Conservation (phyloP, 2,113 vertebrate species). For the Arvicanthis niloticus region DNA sequence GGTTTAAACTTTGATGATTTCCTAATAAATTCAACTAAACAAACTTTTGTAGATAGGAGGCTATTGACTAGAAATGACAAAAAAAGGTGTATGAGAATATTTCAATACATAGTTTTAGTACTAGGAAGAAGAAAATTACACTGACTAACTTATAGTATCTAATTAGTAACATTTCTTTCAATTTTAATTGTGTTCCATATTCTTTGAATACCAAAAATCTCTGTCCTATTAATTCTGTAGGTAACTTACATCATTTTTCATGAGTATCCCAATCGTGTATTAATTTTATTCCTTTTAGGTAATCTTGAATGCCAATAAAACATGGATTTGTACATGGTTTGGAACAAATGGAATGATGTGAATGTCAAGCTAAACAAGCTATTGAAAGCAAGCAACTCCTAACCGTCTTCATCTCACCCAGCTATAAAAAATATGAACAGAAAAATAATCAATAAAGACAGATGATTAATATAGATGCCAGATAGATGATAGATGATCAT, state of each 20-base stretch:
- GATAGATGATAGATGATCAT: background rate
- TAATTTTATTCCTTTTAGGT: background rate
- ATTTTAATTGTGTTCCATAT: background rate
- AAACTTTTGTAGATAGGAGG: background rate
- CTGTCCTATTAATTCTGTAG: background rate
- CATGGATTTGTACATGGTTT: background rate
- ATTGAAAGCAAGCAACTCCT: background rate
- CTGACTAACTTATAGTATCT: background rate
- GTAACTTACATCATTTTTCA: background rate
- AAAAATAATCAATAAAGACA: background rate
- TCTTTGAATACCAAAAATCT: background rate
- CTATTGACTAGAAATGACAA: background rate
- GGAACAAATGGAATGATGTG: background rate
- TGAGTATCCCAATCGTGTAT: background rate
- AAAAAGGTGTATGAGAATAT: background rate
- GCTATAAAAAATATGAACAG: background rate
- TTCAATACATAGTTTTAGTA: slow-evolving; percentile 1
- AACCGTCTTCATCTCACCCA: background rate
- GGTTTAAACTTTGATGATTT: background rate
- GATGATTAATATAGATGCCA: no score
- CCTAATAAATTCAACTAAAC: background rate
- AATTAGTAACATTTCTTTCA: background rate
- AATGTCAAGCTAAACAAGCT: background rate
- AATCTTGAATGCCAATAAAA: background rate
- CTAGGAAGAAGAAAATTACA: background rate